Percentiles rank a stretch among this genome's conserved stretches.
Evolutionary conservation across 2,113 vertebrate species (phyloP).

Genomic region (Etia nguti): DNA sequence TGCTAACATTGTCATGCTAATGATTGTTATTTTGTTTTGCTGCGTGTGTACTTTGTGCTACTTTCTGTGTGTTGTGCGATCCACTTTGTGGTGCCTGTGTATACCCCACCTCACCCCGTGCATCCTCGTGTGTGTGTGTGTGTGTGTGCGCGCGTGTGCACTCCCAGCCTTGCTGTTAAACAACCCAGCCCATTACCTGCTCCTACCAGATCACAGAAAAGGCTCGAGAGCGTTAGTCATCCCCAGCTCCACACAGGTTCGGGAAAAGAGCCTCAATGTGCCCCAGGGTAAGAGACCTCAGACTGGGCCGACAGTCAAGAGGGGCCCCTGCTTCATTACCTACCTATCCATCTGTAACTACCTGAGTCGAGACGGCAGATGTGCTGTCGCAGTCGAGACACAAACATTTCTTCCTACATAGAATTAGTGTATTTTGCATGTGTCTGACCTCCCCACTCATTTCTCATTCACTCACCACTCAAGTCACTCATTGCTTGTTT

Average conservation of each 20-base stretch:
- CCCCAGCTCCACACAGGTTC: constrained; percentile 64
- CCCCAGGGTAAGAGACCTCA: constrained; percentile 76
- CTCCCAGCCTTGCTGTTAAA: constrained; percentile 87
- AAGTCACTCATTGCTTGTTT: background rate
- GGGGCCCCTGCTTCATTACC: background rate
- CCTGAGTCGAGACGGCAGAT: background rate
- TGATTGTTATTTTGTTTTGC: constrained; percentile 17
- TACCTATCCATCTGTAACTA: background rate
- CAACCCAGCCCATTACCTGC: constrained; percentile 91
- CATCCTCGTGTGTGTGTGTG: constrained; percentile 30
- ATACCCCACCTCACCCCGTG: constrained; percentile 5
- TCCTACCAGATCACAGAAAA: constrained; percentile 86
- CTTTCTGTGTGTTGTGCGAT: background rate
- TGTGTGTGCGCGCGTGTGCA: constrained; percentile 44
- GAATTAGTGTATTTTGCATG: constrained; percentile 26
- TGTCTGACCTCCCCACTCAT: background rate
- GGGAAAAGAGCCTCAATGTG: constrained; percentile 78
- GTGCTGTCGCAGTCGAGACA: background rate
- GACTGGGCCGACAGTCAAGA: constrained; percentile 11
- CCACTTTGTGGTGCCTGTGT: background rate
- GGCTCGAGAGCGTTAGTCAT: constrained; percentile 62
- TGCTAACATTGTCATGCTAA: constrained; percentile 47
- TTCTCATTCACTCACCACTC: constrained; percentile 1
- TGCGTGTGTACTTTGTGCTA: constrained; percentile 17
- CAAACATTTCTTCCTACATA: background rate